These are phyloP conservation scores for Ostrea denselamellosa DNA, from an alignment of 1,140 invertebrate genomes.

Conservation along the genomic window DNA sequence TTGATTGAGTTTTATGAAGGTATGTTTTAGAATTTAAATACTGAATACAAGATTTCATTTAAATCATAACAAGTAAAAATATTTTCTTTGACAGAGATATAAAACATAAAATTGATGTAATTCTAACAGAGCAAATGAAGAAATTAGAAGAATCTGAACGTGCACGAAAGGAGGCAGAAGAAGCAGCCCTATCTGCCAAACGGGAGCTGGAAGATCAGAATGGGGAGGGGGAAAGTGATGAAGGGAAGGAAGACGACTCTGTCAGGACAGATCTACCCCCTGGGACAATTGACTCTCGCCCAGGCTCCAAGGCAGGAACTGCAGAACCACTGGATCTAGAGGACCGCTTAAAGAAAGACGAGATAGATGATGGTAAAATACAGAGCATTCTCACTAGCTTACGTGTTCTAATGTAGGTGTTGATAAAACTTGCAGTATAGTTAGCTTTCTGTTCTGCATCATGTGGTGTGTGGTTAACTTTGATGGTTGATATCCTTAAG, in stretches of 20 bases:
- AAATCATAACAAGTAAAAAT: neutral
- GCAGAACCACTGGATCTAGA: constrained; percentile 47
- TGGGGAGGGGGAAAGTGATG: constrained; percentile 52
- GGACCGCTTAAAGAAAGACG: constrained; percentile 56
- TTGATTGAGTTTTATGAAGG: constrained; percentile 78
- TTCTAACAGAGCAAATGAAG: constrained; percentile 75
- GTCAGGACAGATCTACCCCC: constrained; percentile 54
- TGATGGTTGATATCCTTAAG: constrained; percentile 24
- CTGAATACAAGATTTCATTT: neutral
- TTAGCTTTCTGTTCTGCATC: neutral
- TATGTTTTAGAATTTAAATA: constrained; percentile 47
- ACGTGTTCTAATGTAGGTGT: too few species aligned
- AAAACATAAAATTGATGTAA: constrained; percentile 23
- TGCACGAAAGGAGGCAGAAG: constrained; percentile 67
- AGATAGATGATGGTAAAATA: constrained; percentile 59
- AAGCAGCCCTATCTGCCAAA: constrained; percentile 62
- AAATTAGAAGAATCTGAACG: constrained; percentile 76
- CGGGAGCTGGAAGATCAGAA: constrained; percentile 65
- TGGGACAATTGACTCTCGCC: constrained; percentile 52
- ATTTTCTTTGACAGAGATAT: neutral
- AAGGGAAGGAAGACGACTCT: constrained; percentile 58
- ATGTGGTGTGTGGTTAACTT: neutral
- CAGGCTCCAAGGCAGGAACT: constrained; percentile 53
- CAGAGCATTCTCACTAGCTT: neutral
- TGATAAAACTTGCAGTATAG: too few species aligned